Conservation (phyloP, 2,888 invertebrate species). For the Tenthredo amoena region DNA sequence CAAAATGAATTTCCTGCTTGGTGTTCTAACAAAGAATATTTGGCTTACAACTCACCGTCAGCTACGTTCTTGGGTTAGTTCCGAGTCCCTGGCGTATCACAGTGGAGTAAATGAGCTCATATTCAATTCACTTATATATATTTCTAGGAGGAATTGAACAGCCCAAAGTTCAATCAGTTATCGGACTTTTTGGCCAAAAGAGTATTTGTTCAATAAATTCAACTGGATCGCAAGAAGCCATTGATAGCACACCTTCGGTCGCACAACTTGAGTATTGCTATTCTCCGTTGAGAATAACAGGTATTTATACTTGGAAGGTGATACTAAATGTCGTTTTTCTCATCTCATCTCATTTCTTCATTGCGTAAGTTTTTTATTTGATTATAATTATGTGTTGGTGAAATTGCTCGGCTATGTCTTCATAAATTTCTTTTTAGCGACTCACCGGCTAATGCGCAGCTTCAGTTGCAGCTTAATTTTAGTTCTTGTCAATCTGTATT, state of each 20-base stretch:
- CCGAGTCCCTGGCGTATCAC: not conserved
- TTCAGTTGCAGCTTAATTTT: not conserved
- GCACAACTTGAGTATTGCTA: slow-evolving; percentile 78
- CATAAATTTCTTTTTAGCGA: not conserved
- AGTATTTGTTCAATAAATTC: slow-evolving; percentile 87
- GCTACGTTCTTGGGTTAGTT: slow-evolving; percentile 92
- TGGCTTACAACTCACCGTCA: slow-evolving; percentile 94
- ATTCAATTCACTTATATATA: not conserved
- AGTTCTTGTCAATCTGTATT: not conserved
- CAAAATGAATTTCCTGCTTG: slow-evolving; percentile 96
- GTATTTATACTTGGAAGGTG: slow-evolving; percentile 80
- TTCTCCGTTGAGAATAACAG: slow-evolving; percentile 81
- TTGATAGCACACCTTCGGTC: slow-evolving; percentile 82
- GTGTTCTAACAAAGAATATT: slow-evolving; percentile 96
- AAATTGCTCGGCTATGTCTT: not conserved
- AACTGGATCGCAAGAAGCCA: slow-evolving; percentile 76
- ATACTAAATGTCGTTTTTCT: slow-evolving; percentile 59
- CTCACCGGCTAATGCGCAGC: slow-evolving; percentile 34
- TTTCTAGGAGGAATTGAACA: slow-evolving; percentile 90
- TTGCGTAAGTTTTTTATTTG: not conserved
- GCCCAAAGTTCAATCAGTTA: slow-evolving; percentile 92
- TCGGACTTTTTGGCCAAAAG: slow-evolving; percentile 92
- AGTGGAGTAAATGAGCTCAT: not conserved
- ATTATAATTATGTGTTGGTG: not conserved
- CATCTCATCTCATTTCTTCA: slow-evolving; percentile 4